A percentile compares a stretch with the other conserved stretches of the same genome.
Conservation (phyloP, 2,888 invertebrate genomes). For the Eupithecia subfuscata region DNA sequence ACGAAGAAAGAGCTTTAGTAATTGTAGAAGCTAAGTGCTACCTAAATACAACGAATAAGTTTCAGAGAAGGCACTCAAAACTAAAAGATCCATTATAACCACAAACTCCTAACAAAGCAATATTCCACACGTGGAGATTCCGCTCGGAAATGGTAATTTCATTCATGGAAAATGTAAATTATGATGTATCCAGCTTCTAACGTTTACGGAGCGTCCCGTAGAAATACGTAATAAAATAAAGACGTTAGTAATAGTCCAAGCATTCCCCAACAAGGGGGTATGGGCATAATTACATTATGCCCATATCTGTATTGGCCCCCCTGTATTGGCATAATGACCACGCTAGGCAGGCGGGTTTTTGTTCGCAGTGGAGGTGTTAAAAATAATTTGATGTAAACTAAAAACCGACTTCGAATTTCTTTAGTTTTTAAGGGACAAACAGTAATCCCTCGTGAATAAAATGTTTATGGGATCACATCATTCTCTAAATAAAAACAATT, state of each 20-base stretch:
- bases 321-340: no score
- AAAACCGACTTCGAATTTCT: no score
- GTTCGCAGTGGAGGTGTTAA: no score
- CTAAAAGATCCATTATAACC: constrained; percentile 23
- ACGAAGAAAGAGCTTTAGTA: not conserved
- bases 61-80: constrained; percentile 1
- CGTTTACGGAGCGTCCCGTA: not conserved
- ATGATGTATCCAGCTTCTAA: constrained; percentile 3
- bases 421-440: no score
- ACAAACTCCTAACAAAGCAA: constrained; percentile 24
- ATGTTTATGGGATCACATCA: no score
- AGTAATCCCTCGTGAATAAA: no score
- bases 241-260: not conserved
- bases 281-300: no score
- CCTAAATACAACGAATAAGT: not conserved
- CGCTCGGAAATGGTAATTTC: constrained; percentile 42
- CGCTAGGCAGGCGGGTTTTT: no score
- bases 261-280: no score
- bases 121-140: constrained; percentile 28
- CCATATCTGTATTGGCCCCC: no score
- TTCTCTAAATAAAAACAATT: no score
- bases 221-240: not conserved
- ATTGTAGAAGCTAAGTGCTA: not conserved
- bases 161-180: constrained; percentile 45
- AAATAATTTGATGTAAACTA: no score